Evolutionary conservation across 2,113 vertebrate genomes (phyloP).

Genomic region (Riparia riparia): DNA sequence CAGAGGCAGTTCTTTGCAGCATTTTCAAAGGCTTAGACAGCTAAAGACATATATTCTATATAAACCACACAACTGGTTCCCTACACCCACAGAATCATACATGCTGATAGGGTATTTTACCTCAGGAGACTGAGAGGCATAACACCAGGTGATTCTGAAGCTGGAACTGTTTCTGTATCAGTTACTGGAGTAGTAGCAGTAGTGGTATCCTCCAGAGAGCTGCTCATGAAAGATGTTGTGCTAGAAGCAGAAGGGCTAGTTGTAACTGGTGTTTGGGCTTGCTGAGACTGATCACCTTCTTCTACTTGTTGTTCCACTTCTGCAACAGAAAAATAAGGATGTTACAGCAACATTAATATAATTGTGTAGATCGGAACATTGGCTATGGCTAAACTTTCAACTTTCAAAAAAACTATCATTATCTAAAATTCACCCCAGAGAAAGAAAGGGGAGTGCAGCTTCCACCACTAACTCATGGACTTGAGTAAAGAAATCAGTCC

Average conservation of each 20-base stretch:
- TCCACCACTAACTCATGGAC: not conserved
- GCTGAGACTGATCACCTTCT: slow-evolving; percentile 85
- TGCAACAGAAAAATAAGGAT: slow-evolving; percentile 19
- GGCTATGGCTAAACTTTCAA: not conserved
- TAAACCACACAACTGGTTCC: not conserved
- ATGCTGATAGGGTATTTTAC: slow-evolving; percentile 58
- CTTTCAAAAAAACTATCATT: not conserved
- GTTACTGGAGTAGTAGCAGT: slow-evolving; percentile 97
- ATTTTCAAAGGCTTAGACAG: not conserved
- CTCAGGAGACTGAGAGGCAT: slow-evolving; percentile 98
- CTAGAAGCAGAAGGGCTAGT: slow-evolving; percentile 97
- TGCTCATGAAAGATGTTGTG: slow-evolving; percentile 99
- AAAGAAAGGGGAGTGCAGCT: not conserved
- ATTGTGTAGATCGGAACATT: not conserved
- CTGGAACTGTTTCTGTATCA: slow-evolving; percentile 94
- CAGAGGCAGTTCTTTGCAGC: not conserved
- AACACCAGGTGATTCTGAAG: slow-evolving; percentile 93
- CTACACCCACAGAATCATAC: not conserved
- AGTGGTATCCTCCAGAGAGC: slow-evolving; percentile 96
- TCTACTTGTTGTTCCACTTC: slow-evolving; percentile 88
- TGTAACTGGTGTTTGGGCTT: slow-evolving; percentile 94
- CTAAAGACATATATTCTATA: not conserved
- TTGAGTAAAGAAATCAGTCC: not conserved
- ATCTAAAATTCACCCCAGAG: not conserved
- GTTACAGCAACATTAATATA: not conserved